Conservation (phyloP, 2,113 vertebrate genomes). For the Mus pahari region DNA sequence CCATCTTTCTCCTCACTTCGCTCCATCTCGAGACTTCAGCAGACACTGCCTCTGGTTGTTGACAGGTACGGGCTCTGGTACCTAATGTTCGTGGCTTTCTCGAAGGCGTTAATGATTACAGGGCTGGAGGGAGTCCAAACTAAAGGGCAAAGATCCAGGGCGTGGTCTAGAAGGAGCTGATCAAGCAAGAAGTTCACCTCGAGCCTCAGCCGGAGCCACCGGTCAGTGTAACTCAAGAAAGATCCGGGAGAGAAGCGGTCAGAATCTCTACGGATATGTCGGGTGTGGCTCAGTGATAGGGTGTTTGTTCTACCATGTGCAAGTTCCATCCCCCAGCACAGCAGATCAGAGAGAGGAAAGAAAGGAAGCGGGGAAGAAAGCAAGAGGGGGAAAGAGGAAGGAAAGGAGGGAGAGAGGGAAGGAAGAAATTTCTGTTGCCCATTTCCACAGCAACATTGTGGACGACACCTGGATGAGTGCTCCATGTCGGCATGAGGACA, state of each 20-base stretch:
- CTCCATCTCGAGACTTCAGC: conserved; percentile 62
- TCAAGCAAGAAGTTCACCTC: background rate
- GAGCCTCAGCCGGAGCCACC: background rate
- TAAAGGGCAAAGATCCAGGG: background rate
- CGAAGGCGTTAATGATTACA: conserved; percentile 85
- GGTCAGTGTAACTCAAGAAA: background rate
- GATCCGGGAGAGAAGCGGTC: background rate
- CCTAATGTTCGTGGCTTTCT: background rate
- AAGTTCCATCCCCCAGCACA: background rate
- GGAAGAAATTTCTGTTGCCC: background rate
- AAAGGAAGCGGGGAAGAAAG: background rate
- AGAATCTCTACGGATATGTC: background rate
- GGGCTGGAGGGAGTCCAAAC: background rate
- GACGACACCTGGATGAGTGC: background rate
- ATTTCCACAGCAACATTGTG: background rate
- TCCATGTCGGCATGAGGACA: background rate
- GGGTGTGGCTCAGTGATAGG: background rate
- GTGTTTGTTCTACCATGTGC: background rate
- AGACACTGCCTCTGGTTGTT: background rate
- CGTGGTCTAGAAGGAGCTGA: background rate
- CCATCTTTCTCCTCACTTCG: conserved; percentile 58
- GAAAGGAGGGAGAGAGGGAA: too few species aligned
- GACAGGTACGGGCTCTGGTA: background rate
- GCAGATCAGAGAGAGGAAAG: background rate
- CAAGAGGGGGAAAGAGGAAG: too few species aligned